These are phyloP conservation scores for Lasiommata megera DNA, from an alignment of 2,888 invertebrate genomes.

Conservation along the genomic window DNA sequence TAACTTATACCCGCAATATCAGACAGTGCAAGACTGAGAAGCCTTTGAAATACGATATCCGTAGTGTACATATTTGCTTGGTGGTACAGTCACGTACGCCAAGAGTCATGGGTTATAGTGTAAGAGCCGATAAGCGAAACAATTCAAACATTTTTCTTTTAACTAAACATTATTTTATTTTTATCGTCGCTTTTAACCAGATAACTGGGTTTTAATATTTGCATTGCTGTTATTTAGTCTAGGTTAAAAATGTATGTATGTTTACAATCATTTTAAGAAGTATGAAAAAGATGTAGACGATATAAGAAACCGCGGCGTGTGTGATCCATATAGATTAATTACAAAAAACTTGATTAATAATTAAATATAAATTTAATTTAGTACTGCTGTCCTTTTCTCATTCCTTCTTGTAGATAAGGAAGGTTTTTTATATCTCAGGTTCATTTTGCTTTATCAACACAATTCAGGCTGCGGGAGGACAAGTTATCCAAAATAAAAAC, in stretches of 20 bases:
- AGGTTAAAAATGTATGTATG: background rate
- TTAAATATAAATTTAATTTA: too few relatives aligned
- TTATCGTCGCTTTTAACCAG: conserved; percentile 1
- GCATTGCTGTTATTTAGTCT: conserved; percentile 3
- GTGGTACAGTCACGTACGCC: conserved; percentile 33
- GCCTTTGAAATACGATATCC: conserved; percentile 27
- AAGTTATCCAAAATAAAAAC: too few relatives aligned
- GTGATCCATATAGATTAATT: too few relatives aligned
- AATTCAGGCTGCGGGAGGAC: too few relatives aligned
- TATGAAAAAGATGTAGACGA: too few relatives aligned
- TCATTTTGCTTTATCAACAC: too few relatives aligned
- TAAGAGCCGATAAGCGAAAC: conserved; percentile 3
- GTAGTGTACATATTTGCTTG: conserved; percentile 21
- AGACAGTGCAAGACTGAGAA: conserved; percentile 21
- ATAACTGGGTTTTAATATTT: background rate
- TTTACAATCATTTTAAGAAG: background rate
- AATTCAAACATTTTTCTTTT: background rate
- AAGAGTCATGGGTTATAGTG: conserved; percentile 22
- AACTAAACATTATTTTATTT: too few relatives aligned
- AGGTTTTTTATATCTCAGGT: too few relatives aligned
- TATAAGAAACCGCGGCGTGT: too few relatives aligned
- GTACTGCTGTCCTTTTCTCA: too few relatives aligned
- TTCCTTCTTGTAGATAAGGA: too few relatives aligned
- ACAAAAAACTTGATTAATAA: too few relatives aligned
- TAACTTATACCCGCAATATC: background rate